Evolutionary conservation across 2,797 vertebrate genomes (phyloP), one percentile per base, ranked within the genome.

Genomic region (Echeneis naucrates): DNA sequence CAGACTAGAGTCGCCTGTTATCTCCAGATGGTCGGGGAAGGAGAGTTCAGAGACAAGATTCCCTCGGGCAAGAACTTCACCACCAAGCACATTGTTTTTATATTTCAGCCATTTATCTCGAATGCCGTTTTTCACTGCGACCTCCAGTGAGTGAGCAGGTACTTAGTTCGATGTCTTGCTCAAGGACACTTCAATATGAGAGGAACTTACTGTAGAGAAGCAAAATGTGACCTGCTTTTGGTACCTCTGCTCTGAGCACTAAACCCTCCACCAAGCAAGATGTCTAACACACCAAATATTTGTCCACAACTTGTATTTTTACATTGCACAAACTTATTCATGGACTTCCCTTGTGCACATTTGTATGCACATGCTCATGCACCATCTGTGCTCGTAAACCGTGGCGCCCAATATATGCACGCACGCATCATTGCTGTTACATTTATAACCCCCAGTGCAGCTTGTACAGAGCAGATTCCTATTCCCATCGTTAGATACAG

Each of bases 21-120:
- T 78, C 82, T 89, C 85, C 91, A 90, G 87, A 89, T 89, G 91
- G 87, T 79, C 60, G 3, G 51, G 45, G 45, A 81, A 86, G 73
- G 85, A 78, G 77, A 85, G 78, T 81, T 85, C 63, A 71, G 71
- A 84, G 74, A 80, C 37, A 5, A 69, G 32, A 75, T 61, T 83
- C 87, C 88, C 85, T 6, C 35, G 80, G 83, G 87, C 84, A 63
- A 77, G 52, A 80, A 66, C 72, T 85, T 68, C 68, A 73, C 62
- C 59, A 53, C 82, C 50, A 11, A 73, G 82, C 76, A 62, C 77
- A 83, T 78, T 67, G 78, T 85, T 90, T n/a, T 87, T 63, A 76
- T 76, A 81, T 75, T 80, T 84, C 30, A 80, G 77, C 79, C 77
- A 83, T 87, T 89, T 79, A 86, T 84, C 84, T 82, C 44, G 8